These are phyloP conservation scores for Euspilapteryx auroguttella DNA, from an alignment of 2,888 invertebrate genomes.

Conservation along the genomic window DNA sequence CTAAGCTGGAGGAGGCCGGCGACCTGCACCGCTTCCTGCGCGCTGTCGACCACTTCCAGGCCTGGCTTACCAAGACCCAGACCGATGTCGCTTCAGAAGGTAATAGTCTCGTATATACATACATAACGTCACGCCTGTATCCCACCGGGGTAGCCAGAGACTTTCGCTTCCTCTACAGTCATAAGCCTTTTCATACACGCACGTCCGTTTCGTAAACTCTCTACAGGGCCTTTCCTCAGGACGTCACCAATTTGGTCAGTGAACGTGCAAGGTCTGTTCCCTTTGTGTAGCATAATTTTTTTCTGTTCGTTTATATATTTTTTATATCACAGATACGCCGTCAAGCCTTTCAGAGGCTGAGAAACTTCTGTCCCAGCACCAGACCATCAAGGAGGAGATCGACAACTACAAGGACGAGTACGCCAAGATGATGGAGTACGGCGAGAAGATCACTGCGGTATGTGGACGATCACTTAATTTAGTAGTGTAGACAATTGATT, in stretches of 20 bases:
- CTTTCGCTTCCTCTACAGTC: too few species aligned
- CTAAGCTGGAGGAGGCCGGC: conserved; percentile 97
- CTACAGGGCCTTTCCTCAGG: too few species aligned
- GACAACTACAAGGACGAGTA: conserved; percentile 99
- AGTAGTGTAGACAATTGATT: too few species aligned
- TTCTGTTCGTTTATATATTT: too few species aligned
- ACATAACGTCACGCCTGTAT: too few species aligned
- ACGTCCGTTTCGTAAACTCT: too few species aligned
- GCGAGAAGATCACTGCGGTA: conserved; percentile 87
- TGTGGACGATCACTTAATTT: conserved; percentile 20
- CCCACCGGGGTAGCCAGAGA: too few species aligned
- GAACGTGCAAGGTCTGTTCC: too few species aligned
- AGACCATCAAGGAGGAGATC: conserved; percentile 98
- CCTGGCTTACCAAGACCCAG: conserved; percentile 98
- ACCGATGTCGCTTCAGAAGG: conserved; percentile 96
- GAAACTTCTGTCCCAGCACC: conserved; percentile 94
- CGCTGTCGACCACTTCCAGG: conserved; percentile 99
- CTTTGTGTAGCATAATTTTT: too few species aligned
- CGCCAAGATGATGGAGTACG: conserved; percentile 99
- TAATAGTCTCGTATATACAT: too few species aligned
- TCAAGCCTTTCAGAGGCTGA: conserved; percentile 95
- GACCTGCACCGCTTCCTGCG: conserved; percentile 97
- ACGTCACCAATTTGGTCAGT: too few species aligned
- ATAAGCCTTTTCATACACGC: too few species aligned
- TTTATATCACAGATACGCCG: conserved; percentile 83